Base-by-base conservation (phyloP, 2,797 vertebrate genomes). In the Pampus argenteus region DNA sequence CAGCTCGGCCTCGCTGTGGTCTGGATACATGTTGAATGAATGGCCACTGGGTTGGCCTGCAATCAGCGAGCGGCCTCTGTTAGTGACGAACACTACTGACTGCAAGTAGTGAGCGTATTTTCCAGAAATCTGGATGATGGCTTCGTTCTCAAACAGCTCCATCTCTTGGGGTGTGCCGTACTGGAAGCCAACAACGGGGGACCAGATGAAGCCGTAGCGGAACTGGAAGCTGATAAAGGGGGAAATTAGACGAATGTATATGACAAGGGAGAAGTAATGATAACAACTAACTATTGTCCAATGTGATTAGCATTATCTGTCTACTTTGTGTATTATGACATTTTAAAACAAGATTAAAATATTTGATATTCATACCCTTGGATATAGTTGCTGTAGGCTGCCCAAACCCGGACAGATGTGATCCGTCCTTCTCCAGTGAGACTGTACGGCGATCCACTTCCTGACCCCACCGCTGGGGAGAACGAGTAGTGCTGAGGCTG, bases 21-120 rank as follows among this genome's bases (percentile, higher is more conserved):
- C 2, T 0, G 79, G 40, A 6, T 85, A 90, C 85, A 86, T 78
- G 79, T 88, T 85, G 71, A 85, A 90, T 42, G 77, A 71, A 0
- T 0, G 0, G 4, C 81, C 82, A 0, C 4, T 0, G 0, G 77
- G 65, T 52, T 73, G 65, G 0, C 89, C 89, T 0, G 25, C 76
- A 0, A 0, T 0, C 55, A 90, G 40, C 0, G n/a, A 20, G 31
- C 84, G 79, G 1, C 85, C 82, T 7, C 1, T 52, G 69, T 8
- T 84, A 1, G 89, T 88, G 28, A 17, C 25, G 25, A 90, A 73
- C 26, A 81, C 31, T 4, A 88, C 0, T 0, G 28, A 55, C 22
- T 78, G 40, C 4, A 90, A 0, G 11, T 69, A 84, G 63, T 26
- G 36, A 13, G 2, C 0, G 1, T 60, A 48, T 18, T 78, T 83